Evolutionary conservation across 2,888 invertebrate species (phyloP), one percentile per base, ranked within the genome.

Genomic region (Choreutis nemorana): DNA sequence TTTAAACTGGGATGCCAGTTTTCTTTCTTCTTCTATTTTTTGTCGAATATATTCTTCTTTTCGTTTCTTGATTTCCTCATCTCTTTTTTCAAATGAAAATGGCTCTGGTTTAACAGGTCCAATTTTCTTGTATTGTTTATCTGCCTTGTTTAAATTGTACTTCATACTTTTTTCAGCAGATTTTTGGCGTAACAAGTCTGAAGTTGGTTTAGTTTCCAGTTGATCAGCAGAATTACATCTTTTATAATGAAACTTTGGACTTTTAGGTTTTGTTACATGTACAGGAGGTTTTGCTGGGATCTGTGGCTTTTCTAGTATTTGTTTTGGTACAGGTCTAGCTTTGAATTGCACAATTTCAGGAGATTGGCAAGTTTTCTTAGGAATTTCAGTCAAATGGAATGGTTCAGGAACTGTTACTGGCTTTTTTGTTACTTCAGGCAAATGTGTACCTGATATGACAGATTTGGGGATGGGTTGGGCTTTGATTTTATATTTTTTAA

Each of bases 71-170:
- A 83, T 44, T 31, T 79, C 63, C 46, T 83, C 83, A 53, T 89
- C 82, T 8, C 87, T 60, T 30, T 82, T 70, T 33, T 87, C 87
- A 65, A 91, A 90, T 39, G 87, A 87, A 48, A 89, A 89, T 8
- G 89, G 89, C 36, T 67, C 67, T 3, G 63, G 61, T 28, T 50
- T 50, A 0, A 68, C 10, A 5, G 67, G 67, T 1, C 73, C 73
- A 10, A 45, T 48, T 20, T 63, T 50, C 3, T 42, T 46, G n/a
- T 40, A 37, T n/a, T 28, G 30, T 33, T 59, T 57, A 6, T 18
- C 18, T 5, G 18, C 5, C 5, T 18, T 18, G n/a, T n/a, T n/a
- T n/a, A n/a, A n/a, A n/a, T n/a, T n/a, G n/a, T n/a, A n/a, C n/a
- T 4, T 56, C 54, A 30, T 34, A 22, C 32, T 27, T 39, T 60